Evolutionary conservation across 2,113 vertebrate species (phyloP).

Genomic region (Camelus bactrianus): DNA sequence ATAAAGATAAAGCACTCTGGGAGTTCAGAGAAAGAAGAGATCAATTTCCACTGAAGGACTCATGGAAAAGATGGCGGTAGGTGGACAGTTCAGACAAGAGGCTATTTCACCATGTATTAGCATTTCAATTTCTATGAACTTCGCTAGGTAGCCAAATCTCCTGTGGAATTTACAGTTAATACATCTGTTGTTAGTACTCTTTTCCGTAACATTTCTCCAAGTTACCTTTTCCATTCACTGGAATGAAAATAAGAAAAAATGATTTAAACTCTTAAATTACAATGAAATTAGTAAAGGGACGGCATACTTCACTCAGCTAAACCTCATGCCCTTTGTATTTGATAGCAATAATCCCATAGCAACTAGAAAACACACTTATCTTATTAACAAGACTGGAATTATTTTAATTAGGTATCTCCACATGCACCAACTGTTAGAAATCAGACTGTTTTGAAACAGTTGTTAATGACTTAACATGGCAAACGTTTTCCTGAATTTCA

Average conservation of each 20-base stretch:
- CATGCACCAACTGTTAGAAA: conserved; percentile 81
- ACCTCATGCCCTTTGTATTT: conserved; percentile 67
- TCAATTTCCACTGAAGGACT: neutral
- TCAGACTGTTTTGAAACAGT: conserved; percentile 83
- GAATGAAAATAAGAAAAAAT: conserved; percentile 50
- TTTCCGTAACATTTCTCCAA: neutral
- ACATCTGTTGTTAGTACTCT: neutral
- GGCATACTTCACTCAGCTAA: conserved; percentile 63
- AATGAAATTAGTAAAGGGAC: conserved; percentile 51
- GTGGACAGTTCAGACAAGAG: neutral
- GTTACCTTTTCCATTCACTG: neutral
- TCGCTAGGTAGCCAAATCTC: neutral
- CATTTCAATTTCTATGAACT: neutral
- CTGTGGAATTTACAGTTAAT: neutral
- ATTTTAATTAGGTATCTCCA: conserved; percentile 84
- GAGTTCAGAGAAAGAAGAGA: neutral
- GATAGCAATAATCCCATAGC: conserved; percentile 71
- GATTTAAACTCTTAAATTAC: conserved; percentile 60
- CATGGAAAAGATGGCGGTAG: neutral
- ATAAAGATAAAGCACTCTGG: neutral
- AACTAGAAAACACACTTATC: conserved; percentile 81
- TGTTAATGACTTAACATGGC: conserved; percentile 80
- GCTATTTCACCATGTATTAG: neutral
- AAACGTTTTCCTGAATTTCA: conserved; percentile 74
- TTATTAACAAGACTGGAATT: conserved; percentile 84